Evolutionary conservation across 2,797 vertebrate genomes (phyloP).

Genomic region (Dermochelys coriacea): DNA sequence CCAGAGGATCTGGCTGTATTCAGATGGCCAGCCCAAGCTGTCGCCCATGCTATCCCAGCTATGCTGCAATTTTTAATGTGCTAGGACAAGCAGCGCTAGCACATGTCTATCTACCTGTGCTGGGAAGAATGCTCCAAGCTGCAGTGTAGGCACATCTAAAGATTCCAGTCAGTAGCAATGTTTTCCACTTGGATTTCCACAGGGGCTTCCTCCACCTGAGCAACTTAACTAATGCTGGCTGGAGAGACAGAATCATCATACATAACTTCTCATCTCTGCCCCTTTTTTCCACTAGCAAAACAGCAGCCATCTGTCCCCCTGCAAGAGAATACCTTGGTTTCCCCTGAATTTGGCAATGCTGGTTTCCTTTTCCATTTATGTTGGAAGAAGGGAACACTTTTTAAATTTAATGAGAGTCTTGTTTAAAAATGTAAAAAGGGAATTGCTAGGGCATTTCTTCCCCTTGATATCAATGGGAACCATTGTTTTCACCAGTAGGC

Average conservation of each 20-base stretch:
- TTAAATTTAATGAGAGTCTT: not conserved
- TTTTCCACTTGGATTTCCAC: not conserved
- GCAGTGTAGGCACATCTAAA: not conserved
- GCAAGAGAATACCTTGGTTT: not conserved
- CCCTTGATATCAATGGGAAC: fast-evolving
- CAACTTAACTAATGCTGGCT: not conserved
- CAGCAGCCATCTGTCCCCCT: not conserved
- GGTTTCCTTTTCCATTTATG: not conserved
- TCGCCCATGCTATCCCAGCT: not conserved
- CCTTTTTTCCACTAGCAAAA: not conserved
- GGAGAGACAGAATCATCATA: not conserved
- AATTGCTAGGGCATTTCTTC: not conserved
- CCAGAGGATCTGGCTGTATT: not conserved
- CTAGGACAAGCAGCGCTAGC: not conserved
- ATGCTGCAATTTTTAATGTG: not conserved
- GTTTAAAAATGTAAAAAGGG: not conserved
- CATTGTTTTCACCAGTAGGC: not conserved
- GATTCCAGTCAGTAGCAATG: not conserved
- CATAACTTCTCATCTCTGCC: not conserved
- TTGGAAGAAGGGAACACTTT: not conserved
- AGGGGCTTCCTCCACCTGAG: not conserved
- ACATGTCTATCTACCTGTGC: not conserved
- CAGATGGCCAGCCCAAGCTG: not conserved
- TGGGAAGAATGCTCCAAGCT: not conserved
- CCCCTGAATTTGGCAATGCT: not conserved